phyloP scores from a whole-genome alignment of 2,797 vertebrate species.

The Mormyrus hasselquistii region DNA sequence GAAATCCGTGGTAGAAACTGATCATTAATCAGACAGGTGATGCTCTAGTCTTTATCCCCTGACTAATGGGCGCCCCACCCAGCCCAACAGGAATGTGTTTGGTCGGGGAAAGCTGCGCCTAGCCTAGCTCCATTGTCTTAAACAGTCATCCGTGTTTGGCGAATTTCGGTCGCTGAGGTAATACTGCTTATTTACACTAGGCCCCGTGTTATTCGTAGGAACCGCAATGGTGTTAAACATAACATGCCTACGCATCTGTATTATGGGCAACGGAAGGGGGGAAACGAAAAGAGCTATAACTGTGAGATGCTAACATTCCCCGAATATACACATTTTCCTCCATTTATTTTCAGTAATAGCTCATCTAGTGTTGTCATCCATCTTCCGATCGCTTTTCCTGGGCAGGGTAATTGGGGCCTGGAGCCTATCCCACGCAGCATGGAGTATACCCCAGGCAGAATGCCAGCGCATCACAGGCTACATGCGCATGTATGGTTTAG shows the following conservation, averaged over 20 bases:
- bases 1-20: neutral
- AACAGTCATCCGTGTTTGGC: slow-evolving; percentile 6
- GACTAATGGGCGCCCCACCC: neutral
- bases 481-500: neutral
- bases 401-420: neutral
- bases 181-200: neutral
- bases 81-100: neutral
- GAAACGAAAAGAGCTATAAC: neutral
- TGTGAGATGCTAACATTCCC: neutral
- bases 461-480: neutral
- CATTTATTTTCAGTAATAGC: neutral
- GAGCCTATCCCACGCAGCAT: neutral
- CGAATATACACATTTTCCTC: neutral
- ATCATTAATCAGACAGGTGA: neutral
- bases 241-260: neutral
- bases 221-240: neutral
- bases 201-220: neutral
- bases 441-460: neutral
- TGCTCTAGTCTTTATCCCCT: neutral
- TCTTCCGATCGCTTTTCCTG: neutral
- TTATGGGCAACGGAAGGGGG: neutral
- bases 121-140: neutral
- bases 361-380: neutral
- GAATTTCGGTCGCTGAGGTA: neutral
- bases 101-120: neutral